These are phyloP conservation scores for Scelioninae gen. 1 DNA, from an alignment of 2,888 invertebrate species.

Conservation along the genomic window DNA sequence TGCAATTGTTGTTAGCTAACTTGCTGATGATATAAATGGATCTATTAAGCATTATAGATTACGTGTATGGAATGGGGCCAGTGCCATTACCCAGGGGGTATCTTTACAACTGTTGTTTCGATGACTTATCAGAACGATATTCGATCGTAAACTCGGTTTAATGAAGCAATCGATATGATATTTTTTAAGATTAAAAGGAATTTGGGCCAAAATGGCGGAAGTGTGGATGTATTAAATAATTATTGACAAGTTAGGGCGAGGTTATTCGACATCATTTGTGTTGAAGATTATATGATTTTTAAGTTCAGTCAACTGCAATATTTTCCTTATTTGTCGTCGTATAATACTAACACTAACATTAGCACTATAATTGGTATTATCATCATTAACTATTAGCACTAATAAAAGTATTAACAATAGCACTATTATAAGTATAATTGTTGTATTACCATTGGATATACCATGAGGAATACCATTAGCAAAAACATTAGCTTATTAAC, in stretches of 20 bases:
- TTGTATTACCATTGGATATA: too few relatives aligned
- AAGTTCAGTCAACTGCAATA: too few relatives aligned
- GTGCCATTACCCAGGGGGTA: slow-evolving; percentile 57
- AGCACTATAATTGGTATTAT: too few relatives aligned
- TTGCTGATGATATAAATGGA: slow-evolving; percentile 41
- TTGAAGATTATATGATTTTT: too few relatives aligned
- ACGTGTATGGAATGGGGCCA: slow-evolving; percentile 38
- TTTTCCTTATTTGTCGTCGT: too few relatives aligned
- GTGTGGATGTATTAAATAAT: slow-evolving; percentile 30
- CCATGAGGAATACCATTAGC: too few relatives aligned
- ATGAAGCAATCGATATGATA: slow-evolving; percentile 52
- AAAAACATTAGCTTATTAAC: too few relatives aligned
- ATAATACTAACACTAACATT: too few relatives aligned
- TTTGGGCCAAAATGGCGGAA: slow-evolving; percentile 42
- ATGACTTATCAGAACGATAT: slow-evolving; percentile 49
- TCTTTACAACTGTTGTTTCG: slow-evolving; percentile 51
- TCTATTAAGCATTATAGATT: slow-evolving; percentile 44
- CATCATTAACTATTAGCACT: too few relatives aligned
- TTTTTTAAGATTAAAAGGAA: slow-evolving; percentile 42
- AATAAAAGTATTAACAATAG: too few relatives aligned
- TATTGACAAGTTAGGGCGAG: slow-evolving; percentile 14
- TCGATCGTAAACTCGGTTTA: slow-evolving; percentile 58
- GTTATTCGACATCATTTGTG: slow-evolving; percentile 8
- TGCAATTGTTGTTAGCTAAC: slow-evolving; percentile 42
- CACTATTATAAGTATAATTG: too few relatives aligned